These are phyloP conservation scores for Drosophila takahashii DNA, from an alignment of 1,140 invertebrate genomes.

Conservation along the genomic window DNA sequence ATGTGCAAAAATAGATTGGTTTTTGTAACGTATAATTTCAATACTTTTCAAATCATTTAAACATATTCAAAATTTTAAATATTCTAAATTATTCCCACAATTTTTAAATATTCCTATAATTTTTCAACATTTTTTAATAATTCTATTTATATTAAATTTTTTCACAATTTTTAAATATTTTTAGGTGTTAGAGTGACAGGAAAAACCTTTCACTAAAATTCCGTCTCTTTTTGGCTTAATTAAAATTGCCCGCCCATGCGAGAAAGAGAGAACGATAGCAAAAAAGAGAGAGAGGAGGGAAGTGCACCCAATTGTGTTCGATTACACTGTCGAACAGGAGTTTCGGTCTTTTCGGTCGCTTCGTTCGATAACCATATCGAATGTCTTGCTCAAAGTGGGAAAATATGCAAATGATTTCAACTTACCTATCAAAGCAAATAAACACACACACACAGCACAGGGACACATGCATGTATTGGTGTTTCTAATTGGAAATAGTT, in stretches of 20 bases:
- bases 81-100: too few species aligned
- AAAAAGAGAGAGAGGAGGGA: too few species aligned
- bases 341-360: neutral
- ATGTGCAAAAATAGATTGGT: too few species aligned
- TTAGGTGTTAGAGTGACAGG: neutral
- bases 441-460: neutral
- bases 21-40: too few species aligned
- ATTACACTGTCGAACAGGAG: slow-evolving; percentile 14
- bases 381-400: neutral
- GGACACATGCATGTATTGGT: too few species aligned
- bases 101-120: too few species aligned
- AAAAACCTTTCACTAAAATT: neutral
- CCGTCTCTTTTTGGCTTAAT: slow-evolving; percentile 17
- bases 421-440: slow-evolving; percentile 15
- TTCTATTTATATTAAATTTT: too few species aligned
- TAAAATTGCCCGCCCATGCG: slow-evolving; percentile 17
- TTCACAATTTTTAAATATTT: neutral
- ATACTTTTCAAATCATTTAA: too few species aligned
- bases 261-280: neutral
- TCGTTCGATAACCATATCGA: slow-evolving; percentile 7
- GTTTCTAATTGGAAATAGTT: slow-evolving; percentile 7
- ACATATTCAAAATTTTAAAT: too few species aligned
- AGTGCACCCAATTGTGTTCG: slow-evolving; percentile 7
- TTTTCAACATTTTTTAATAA: too few species aligned
- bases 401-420: slow-evolving; percentile 2